Evolutionary conservation across 2,797 vertebrate species (phyloP).

Genomic region (Amazona finschi): DNA sequence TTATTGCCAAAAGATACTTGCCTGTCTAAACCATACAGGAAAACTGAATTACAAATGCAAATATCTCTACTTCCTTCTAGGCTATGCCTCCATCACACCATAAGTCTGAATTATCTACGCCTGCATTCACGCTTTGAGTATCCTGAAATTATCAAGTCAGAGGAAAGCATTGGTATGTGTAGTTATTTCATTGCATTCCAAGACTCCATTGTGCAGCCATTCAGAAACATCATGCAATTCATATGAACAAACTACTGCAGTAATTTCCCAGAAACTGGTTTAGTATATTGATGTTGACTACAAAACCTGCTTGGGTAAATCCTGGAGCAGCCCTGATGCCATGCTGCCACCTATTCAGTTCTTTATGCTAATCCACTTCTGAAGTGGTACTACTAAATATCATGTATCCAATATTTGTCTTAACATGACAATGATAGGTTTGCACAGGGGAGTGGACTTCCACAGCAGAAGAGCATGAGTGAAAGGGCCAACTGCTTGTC

Average conservation of each 20-base stretch:
- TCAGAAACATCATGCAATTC: not conserved
- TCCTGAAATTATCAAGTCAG: not conserved
- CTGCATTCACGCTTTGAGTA: not conserved
- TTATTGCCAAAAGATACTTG: not conserved
- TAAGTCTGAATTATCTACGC: not conserved
- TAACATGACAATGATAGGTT: not conserved
- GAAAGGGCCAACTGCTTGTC: not conserved
- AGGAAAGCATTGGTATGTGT: not conserved
- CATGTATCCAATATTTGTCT: not conserved
- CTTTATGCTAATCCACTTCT: not conserved
- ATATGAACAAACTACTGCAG: not conserved
- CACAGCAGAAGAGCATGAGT: not conserved
- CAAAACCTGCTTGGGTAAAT: not conserved
- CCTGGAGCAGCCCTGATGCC: not conserved
- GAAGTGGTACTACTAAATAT: not conserved
- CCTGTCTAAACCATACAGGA: not conserved
- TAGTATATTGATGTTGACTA: not conserved
- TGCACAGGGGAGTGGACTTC: not conserved
- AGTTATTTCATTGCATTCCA: not conserved
- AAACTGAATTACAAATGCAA: not conserved
- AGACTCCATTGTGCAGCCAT: not conserved
- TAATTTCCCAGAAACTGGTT: not conserved
- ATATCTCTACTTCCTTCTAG: not conserved
- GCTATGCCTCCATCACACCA: not conserved
- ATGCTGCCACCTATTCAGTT: not conserved